Evolutionary conservation across 2,888 invertebrate species (phyloP).

Genomic region (Apoda limacodes): DNA sequence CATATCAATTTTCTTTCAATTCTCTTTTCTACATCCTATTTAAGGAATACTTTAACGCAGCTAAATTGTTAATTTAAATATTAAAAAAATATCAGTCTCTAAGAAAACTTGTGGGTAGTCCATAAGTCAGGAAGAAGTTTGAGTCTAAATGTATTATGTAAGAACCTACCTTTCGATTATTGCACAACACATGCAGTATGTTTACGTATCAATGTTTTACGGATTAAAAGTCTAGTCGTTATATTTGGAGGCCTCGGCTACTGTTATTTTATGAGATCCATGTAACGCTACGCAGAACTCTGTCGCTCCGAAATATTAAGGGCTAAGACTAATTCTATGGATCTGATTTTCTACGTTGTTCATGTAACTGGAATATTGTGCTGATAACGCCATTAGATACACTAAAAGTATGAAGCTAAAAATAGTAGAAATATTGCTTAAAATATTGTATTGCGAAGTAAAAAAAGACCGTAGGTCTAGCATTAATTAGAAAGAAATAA

Average conservation of each 20-base stretch:
- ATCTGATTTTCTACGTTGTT: no score
- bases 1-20: no score
- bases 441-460: slow-evolving; percentile 63
- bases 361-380: no score
- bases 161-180: slow-evolving; percentile 51
- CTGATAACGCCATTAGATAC: no score
- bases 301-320: slow-evolving; percentile 34
- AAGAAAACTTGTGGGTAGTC: slow-evolving; percentile 27
- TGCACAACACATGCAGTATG: slow-evolving; percentile 63
- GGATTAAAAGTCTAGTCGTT: slow-evolving; percentile 18
- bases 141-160: slow-evolving; percentile 41
- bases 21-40: no score
- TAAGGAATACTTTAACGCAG: no score
- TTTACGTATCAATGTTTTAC: slow-evolving; percentile 55
- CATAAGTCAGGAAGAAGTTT: slow-evolving; percentile 52
- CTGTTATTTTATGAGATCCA: slow-evolving; percentile 4
- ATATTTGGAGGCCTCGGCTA: slow-evolving; percentile 33
- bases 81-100: slow-evolving; percentile 54
- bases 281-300: slow-evolving; percentile 30
- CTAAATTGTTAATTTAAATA: no score
- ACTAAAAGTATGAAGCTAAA: no score
- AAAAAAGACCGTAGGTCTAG: slow-evolving; percentile 60
- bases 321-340: no score
- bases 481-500: no score
- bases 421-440: no score